phyloP scores from a whole-genome alignment of 2,888 invertebrate genomes.

The Glaucopsyche alexis region DNA sequence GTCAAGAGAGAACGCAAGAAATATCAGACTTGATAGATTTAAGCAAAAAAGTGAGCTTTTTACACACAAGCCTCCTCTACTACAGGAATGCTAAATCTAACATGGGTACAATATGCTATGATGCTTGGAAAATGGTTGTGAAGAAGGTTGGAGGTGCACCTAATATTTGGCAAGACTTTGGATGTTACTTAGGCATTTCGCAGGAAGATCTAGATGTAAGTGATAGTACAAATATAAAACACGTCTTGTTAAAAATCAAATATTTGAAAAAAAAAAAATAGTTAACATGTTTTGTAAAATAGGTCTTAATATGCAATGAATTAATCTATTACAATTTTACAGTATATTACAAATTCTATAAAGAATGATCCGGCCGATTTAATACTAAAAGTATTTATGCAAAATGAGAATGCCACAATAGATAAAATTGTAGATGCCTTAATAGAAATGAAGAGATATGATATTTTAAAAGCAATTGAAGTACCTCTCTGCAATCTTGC shows the following conservation, averaged over 20 bases:
- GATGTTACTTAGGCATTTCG: constrained; percentile 57
- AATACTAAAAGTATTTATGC: constrained; percentile 74
- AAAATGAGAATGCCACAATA: constrained; percentile 74
- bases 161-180: constrained; percentile 67
- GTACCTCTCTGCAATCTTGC: constrained; percentile 61
- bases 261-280: neutral
- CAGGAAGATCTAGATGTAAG: constrained; percentile 70
- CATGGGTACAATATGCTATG: constrained; percentile 62
- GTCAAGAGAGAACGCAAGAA: constrained; percentile 60
- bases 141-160: constrained; percentile 66
- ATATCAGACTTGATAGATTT: constrained; percentile 57
- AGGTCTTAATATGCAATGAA: constrained; percentile 32
- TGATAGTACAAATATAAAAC: constrained; percentile 31
- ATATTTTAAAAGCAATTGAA: constrained; percentile 73
- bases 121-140: constrained; percentile 64
- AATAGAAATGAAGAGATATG: constrained; percentile 71
- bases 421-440: constrained; percentile 75
- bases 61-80: constrained; percentile 66
- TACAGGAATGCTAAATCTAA: constrained; percentile 64
- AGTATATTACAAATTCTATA: constrained; percentile 77
- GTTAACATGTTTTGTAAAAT: neutral
- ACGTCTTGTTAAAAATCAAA: neutral
- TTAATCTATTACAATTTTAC: constrained; percentile 36
- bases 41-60: constrained; percentile 63
- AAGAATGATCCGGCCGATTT: constrained; percentile 77